phyloP scores from a whole-genome alignment of 2,113 vertebrate species.

The Columbina picui region DNA sequence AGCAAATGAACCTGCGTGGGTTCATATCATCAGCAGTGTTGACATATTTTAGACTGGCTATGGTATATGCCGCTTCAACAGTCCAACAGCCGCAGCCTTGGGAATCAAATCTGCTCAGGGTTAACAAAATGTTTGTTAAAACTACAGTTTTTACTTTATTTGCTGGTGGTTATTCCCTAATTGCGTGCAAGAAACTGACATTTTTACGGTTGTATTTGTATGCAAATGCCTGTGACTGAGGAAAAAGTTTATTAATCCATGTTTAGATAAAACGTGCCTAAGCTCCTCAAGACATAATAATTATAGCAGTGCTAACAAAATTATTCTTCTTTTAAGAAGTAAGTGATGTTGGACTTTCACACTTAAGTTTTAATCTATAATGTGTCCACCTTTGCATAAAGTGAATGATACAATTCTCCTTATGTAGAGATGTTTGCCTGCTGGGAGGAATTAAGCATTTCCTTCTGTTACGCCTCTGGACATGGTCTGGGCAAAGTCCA shows the following conservation, averaged over 20 bases:
- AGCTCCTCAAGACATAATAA: constrained; percentile 48
- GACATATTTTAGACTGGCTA: not conserved
- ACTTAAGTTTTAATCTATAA: constrained; percentile 59
- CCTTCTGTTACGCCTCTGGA: constrained; percentile 24
- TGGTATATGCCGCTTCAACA: not conserved
- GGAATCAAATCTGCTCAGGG: not conserved
- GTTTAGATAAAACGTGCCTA: constrained; percentile 54
- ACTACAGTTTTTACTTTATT: not conserved
- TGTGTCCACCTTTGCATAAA: not conserved
- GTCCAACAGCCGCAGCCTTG: not conserved
- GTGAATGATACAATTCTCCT: constrained; percentile 47
- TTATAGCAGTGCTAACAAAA: constrained; percentile 46
- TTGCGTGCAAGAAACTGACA: not conserved
- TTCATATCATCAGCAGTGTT: fast-evolving
- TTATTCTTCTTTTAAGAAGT: constrained; percentile 48
- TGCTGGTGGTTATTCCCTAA: not conserved
- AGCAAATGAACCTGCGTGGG: not conserved
- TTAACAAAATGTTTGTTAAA: not conserved
- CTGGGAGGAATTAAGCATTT: constrained; percentile 33
- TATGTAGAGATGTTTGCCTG: constrained; percentile 7
- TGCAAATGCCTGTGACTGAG: not conserved
- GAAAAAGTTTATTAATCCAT: constrained; percentile 54
- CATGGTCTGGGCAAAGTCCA: not conserved
- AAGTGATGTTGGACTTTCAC: constrained; percentile 59
- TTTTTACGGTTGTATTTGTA: constrained; percentile 3